Evolutionary conservation across 1,140 invertebrate species (phyloP).

Genomic region (Lepidostoma basale): DNA sequence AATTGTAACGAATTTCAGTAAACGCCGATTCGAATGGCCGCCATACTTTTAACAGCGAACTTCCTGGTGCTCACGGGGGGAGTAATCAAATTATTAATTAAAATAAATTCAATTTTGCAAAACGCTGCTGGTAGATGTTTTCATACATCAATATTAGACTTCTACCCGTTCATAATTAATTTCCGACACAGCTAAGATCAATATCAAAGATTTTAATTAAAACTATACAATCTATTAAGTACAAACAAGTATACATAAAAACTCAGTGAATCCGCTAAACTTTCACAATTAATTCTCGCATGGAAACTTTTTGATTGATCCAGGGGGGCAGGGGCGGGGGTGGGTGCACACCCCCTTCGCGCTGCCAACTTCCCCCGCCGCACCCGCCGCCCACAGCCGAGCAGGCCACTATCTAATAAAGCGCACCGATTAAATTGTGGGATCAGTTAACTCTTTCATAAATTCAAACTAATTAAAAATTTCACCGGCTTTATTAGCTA

Average conservation of each 20-base stretch:
- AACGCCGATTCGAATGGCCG: neutral
- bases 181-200: slow-evolving; percentile 46
- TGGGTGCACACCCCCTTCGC: neutral
- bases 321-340: slow-evolving; percentile 11
- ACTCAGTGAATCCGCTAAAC: slow-evolving; percentile 45
- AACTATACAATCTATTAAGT: slow-evolving; percentile 47
- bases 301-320: slow-evolving; percentile 47
- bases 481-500: neutral
- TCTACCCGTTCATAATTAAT: slow-evolving; percentile 46
- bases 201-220: slow-evolving; percentile 48
- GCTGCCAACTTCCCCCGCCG: no score
- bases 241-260: slow-evolving; percentile 46
- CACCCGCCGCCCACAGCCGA: neutral
- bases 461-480: slow-evolving; percentile 24
- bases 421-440: slow-evolving; percentile 24
- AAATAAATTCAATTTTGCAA: slow-evolving; percentile 40
- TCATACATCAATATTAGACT: slow-evolving; percentile 45
- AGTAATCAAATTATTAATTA: slow-evolving; percentile 42
- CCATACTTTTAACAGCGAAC: neutral
- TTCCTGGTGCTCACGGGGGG: slow-evolving; percentile 1
- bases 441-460: slow-evolving; percentile 22
- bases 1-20: neutral
- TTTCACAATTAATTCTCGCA: slow-evolving; percentile 47
- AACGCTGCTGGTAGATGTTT: slow-evolving; percentile 28
- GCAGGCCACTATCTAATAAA: slow-evolving; percentile 25